Conservation (phyloP, 1,140 invertebrate species). For the Trichomalopsis sarcophagae region DNA sequence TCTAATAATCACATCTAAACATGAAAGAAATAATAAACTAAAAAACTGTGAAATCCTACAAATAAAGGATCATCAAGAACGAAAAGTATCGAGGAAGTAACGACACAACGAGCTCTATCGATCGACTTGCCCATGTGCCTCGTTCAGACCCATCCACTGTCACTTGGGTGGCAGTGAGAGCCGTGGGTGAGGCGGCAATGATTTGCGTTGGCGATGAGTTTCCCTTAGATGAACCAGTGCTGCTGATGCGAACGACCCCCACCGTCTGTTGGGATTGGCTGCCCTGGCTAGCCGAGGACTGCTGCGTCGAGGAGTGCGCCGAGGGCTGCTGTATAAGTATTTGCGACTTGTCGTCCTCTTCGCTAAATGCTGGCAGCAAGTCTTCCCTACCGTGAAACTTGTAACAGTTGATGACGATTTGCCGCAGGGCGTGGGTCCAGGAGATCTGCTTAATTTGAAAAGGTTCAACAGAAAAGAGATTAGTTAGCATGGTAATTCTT, state of each 20-base stretch:
- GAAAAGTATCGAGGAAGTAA: constrained; percentile 1
- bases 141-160: constrained; percentile 73
- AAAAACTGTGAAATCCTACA: not conserved
- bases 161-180: constrained; percentile 81
- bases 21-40: constrained; percentile 25
- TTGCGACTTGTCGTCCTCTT: constrained; percentile 88
- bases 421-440: constrained; percentile 97
- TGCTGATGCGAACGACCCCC: constrained; percentile 80
- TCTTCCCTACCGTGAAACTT: constrained; percentile 98
- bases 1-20: constrained; percentile 11
- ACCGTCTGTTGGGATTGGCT: constrained; percentile 75
- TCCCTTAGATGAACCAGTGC: constrained; percentile 76
- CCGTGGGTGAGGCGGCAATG: constrained; percentile 76
- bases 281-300: constrained; percentile 62
- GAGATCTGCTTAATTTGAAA: constrained; percentile 84
- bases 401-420: constrained; percentile 99
- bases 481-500: constrained; percentile 50
- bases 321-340: constrained; percentile 69
- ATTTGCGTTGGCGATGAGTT: constrained; percentile 76
- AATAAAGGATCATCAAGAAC: not conserved
- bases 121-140: constrained; percentile 54
- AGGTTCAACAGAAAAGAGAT: constrained; percentile 40
- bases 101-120: constrained; percentile 20
- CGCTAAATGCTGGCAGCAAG: constrained; percentile 93
- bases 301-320: constrained; percentile 69